Conservation (phyloP, 2,888 invertebrate genomes). For the Maniola hyperantus region DNA sequence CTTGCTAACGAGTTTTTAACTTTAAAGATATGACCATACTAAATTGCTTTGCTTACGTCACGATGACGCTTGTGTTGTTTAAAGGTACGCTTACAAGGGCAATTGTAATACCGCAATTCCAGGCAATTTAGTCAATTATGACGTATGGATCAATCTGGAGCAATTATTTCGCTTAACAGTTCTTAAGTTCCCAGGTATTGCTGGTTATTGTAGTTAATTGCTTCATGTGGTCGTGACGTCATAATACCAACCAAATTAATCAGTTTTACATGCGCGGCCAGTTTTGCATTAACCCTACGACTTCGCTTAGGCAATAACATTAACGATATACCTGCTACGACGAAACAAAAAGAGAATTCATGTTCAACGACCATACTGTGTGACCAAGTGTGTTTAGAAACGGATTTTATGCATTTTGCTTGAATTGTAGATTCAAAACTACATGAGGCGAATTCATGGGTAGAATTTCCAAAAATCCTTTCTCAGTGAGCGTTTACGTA, state of each 20-base stretch:
- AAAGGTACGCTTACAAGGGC: no score
- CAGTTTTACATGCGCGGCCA: background rate
- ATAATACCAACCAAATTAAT: slow-evolving; percentile 9
- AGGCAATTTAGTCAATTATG: no score
- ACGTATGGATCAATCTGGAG: no score
- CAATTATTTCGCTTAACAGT: no score
- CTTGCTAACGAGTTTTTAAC: background rate
- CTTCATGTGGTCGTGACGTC: no score
- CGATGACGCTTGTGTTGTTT: background rate
- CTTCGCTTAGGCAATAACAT: background rate
- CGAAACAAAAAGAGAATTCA: slow-evolving; percentile 11
- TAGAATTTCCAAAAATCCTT: no score
- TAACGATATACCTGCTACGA: background rate
- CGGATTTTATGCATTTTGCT: slow-evolving; percentile 7
- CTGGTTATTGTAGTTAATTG: no score
- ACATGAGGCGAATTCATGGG: no score
- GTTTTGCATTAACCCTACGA: slow-evolving; percentile 10
- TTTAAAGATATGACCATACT: background rate
- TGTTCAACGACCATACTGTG: background rate
- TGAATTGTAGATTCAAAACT: background rate
- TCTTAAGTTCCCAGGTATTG: no score
- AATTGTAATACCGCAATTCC: no score
- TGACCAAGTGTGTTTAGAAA: no score
- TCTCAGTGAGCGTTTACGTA: no score
- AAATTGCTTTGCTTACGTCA: background rate